Percentiles rank a stretch among this genome's conserved stretches.
These are phyloP conservation scores for Augiades crinisus DNA, from an alignment of 2,888 invertebrate genomes.

Conservation along the genomic window DNA sequence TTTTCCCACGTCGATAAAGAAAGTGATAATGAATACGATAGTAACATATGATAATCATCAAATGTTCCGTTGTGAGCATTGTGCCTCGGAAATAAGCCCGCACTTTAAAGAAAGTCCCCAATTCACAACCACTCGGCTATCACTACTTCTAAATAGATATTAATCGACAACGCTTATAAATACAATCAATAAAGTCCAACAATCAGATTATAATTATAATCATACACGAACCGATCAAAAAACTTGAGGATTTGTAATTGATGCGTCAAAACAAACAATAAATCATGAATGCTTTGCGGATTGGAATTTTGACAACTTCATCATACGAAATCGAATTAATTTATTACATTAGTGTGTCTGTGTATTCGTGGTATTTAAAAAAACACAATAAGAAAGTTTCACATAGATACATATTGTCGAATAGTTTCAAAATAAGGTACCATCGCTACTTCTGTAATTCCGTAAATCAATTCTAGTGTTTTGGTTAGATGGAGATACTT, in stretches of 20 bases:
- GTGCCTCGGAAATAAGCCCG: no score
- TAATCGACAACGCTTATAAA: background rate
- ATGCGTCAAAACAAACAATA: conserved; percentile 20
- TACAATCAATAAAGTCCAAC: background rate
- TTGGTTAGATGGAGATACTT: no score
- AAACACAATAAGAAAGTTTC: background rate
- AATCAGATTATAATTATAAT: background rate
- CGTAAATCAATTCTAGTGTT: no score
- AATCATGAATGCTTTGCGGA: conserved; percentile 15
- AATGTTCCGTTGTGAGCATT: no score
- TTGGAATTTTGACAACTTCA: conserved; percentile 25
- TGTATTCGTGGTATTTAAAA: background rate
- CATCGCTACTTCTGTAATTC: no score
- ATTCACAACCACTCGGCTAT: no score
- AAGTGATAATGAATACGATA: no score
- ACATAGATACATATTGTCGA: no score
- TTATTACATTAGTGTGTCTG: conserved; percentile 15
- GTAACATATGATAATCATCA: no score
- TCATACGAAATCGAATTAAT: conserved; percentile 15
- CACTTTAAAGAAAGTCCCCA: no score
- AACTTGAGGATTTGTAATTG: conserved; percentile 25
- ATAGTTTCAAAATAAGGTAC: no score
- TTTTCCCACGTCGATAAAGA: no score
- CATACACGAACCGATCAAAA: background rate
- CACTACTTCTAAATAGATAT: background rate